Evolutionary conservation across 1,140 invertebrate species (phyloP).

Genomic region (Trigoniulus corallinus): DNA sequence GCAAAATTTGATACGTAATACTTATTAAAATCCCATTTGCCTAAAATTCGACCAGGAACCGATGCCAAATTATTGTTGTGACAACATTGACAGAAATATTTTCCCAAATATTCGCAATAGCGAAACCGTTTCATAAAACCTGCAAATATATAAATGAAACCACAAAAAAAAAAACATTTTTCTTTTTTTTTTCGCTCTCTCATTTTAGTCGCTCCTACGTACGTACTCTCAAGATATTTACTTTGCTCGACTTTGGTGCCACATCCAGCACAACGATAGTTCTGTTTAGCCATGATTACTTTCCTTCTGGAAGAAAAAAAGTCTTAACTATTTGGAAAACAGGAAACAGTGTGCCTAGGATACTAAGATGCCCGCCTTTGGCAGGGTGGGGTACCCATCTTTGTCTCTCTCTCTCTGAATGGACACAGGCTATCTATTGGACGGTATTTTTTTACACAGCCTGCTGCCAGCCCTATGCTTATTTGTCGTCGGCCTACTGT

Average conservation of each 20-base stretch:
- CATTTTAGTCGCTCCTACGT: neutral
- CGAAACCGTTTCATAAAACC: constrained; percentile 52
- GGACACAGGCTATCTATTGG: too few species aligned
- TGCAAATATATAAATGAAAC: constrained; percentile 17
- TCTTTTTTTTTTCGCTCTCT: neutral
- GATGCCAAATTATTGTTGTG: constrained; percentile 55
- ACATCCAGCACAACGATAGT: constrained; percentile 68
- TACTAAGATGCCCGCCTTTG: too few species aligned
- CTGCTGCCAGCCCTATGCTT: too few species aligned
- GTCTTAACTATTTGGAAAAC: too few species aligned
- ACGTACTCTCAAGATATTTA: constrained; percentile 10
- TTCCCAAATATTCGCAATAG: constrained; percentile 70
- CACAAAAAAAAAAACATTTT: neutral
- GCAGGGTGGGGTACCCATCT: too few species aligned
- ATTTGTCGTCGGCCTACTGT: too few species aligned
- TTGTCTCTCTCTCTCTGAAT: too few species aligned
- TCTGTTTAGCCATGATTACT: constrained; percentile 51
- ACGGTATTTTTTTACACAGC: too few species aligned
- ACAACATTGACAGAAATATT: constrained; percentile 78
- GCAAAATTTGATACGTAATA: constrained; percentile 70
- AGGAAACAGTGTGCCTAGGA: too few species aligned
- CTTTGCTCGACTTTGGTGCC: constrained; percentile 52
- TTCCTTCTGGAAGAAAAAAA: constrained; percentile 36
- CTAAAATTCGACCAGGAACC: constrained; percentile 59
- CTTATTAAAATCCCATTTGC: constrained; percentile 54